These are phyloP conservation scores for Lasioglossum morio DNA, from an alignment of 2,888 invertebrate genomes.

Conservation along the genomic window DNA sequence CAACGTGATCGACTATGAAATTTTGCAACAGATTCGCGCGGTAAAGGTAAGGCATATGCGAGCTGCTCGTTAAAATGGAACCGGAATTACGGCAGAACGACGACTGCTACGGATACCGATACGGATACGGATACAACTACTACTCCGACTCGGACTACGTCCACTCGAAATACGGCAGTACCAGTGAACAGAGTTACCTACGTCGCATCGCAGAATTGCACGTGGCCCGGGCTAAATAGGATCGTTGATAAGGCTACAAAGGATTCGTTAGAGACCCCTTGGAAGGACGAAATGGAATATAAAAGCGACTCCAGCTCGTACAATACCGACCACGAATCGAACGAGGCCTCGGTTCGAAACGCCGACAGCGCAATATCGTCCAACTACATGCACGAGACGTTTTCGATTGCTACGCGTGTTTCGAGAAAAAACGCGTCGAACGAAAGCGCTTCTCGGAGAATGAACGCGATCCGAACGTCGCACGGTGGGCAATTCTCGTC, in stretches of 20 bases:
- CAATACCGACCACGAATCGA: constrained; percentile 46
- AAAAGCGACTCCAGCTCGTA: constrained; percentile 25
- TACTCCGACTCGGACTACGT: neutral
- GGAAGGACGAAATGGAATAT: constrained; percentile 61
- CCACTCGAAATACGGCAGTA: constrained; percentile 56
- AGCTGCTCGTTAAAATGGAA: constrained; percentile 76
- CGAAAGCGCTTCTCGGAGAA: neutral
- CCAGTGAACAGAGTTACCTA: constrained; percentile 59
- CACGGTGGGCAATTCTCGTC: neutral
- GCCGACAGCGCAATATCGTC: neutral
- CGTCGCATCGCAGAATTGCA: constrained; percentile 54
- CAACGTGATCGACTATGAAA: constrained; percentile 76
- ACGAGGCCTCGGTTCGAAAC: neutral
- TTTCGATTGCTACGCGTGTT: neutral
- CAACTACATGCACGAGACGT: neutral
- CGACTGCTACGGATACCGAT: constrained; percentile 42
- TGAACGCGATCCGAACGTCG: neutral
- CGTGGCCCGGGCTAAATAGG: constrained; percentile 41
- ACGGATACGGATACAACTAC: constrained; percentile 32
- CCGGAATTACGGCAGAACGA: constrained; percentile 62
- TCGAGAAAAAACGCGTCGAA: neutral
- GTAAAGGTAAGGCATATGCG: constrained; percentile 77
- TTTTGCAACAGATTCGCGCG: constrained; percentile 81
- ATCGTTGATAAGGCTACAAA: constrained; percentile 36
- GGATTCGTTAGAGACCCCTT: constrained; percentile 65